Evolutionary conservation across 2,888 invertebrate species (phyloP), one percentile per base, ranked within the genome.

Genomic region (Tortrix viridana): DNA sequence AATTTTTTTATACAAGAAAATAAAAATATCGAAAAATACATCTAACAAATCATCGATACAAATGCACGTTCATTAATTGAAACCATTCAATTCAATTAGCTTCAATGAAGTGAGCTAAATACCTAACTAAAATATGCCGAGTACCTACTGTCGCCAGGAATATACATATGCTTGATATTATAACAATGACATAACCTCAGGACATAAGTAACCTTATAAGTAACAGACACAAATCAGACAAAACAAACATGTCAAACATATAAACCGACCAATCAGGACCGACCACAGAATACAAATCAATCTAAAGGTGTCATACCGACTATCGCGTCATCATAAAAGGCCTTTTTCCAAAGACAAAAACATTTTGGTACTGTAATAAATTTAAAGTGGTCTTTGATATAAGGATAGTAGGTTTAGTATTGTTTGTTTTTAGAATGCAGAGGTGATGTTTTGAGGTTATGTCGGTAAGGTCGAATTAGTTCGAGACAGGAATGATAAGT

Each of bases 401-500:
- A 0, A 7, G 16, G 16, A 18, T 2, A 2, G 57, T 53, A 43
- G 52, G 58, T 48, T 47, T 26, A 43, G 3, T 5, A 6, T 44
- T 44, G 16, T 47, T 47, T 52, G 19, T 5, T 18, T 44, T 58
- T 47, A 38, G 19, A 48, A 47, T 59, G 23, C 37, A 47, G 60
- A 43, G 61, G 32, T 58, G 48, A 26, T 43, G 48, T 65, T 68
- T 70, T 68, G 67, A 69, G 72, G 67, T 68, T 68, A 65, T 62
- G 65, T 67, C 59, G 59, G 54, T 82, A 84, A 90, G 91, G 91
- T 84, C 89, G 82, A 68, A 67, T 68, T 59, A 65, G 74, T 66
- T 72, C 84, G 85, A 84, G 84, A 54, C 60, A 52, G 71, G 91
- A 83, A 91, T 91, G 69, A 69, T 73, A 88, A 90, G 75, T 67